Evolutionary conservation across 2,113 vertebrate genomes (phyloP).

Genomic region (Xenopus laevis): DNA sequence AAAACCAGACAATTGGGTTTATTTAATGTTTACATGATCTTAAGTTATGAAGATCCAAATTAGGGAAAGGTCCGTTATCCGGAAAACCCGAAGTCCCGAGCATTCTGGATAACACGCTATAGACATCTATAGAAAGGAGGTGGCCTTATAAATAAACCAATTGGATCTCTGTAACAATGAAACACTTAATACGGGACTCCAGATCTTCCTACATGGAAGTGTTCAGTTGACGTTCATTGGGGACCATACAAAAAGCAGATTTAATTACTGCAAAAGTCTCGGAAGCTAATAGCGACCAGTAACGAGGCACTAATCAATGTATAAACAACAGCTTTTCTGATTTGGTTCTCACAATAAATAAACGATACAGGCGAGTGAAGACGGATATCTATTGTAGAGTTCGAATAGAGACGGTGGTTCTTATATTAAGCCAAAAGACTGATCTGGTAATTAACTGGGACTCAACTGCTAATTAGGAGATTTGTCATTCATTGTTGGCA

Average conservation of each 20-base stretch:
- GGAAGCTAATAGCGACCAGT: background rate
- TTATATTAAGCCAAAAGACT: constrained; percentile 36
- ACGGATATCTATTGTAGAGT: constrained; percentile 5
- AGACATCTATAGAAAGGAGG: background rate
- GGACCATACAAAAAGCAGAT: background rate
- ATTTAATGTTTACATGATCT: too few relatives aligned
- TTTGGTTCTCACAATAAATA: constrained; percentile 4
- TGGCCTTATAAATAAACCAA: background rate
- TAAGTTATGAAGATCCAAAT: too few relatives aligned
- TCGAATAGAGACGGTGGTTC: constrained; percentile 21
- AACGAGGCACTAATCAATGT: background rate
- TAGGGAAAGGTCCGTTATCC: too few relatives aligned
- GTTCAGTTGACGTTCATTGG: background rate
- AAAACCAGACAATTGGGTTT: too few relatives aligned
- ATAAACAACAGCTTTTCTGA: background rate
- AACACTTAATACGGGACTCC: background rate
- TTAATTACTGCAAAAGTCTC: background rate
- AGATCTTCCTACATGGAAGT: background rate
- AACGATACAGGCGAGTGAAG: background rate
- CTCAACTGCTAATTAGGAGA: constrained; percentile 31
- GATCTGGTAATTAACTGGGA: constrained; percentile 41
- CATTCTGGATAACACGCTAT: background rate
- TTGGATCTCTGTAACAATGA: background rate
- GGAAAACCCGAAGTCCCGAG: too few relatives aligned
- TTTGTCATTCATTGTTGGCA: constrained; percentile 39